Base-by-base conservation (phyloP, 2,113 vertebrate genomes). In the Melospiza melodia region DNA sequence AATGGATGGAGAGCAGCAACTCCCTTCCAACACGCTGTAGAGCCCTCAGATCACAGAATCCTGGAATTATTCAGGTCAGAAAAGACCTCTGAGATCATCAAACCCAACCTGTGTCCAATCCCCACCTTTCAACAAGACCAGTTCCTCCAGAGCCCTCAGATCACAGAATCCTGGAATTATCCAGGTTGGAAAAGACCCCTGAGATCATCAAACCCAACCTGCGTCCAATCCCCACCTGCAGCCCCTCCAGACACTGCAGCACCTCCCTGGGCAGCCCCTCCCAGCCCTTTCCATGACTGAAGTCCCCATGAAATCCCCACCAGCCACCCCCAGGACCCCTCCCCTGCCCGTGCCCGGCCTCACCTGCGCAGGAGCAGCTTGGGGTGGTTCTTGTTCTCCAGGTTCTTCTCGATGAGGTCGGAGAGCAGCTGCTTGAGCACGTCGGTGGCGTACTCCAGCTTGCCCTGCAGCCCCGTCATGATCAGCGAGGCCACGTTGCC, bases 371-470 rank as follows among this genome's bases (percentile, higher is more conserved):
- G 98, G 33, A 99, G 98, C 93, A 99, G 98, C 69, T 99, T 99
- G 91, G 99, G 99, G 81, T 99, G 99, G 97, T 99, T 99, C 98
- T 99, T 99, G 98, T 99, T 99, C 95, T 99, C 99, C 97, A 99
- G 98, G 98, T 99, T 99, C 97, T 99, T 99, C 84, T 99, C 99
- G 18, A 99, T 99, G 97, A 99, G 99, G 97, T 99, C 99, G 0
- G 99, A 99, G 43, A 99, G 98, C 80, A 99, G 98, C 97, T 99
- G 99, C 87, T 99, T 99, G 41, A 99, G 98, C 55, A 99, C 99
- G 5, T 99, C 99, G 0, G 99, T 99, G 95, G 99, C 99, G 4
- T 99, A 99, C 96, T 99, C 99, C 96, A 99, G 98, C n/a, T 98
- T 98, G 62, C 99, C 98, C 90, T 99, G 99, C 90, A 59, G 57